Evolutionary conservation across 2,113 vertebrate genomes (phyloP), one percentile per base, ranked within the genome.

Genomic region (Gavialis gangeticus): DNA sequence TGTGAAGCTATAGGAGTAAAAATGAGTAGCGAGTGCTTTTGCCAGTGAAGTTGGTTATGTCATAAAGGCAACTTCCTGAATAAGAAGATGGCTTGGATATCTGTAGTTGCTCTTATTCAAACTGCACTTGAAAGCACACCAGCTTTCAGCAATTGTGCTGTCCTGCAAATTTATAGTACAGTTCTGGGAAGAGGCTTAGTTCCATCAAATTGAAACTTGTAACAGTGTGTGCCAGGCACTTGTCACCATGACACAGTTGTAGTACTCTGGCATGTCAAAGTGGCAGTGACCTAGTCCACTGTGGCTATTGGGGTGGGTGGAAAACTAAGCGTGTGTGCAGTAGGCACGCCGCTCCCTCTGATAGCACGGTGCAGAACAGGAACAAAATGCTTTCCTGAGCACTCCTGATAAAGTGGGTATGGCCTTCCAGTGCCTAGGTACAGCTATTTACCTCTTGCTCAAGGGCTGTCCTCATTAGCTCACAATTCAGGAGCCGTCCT

Each of bases 41-140:
- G 8, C 3, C n/a, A 30, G 64, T 56, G 11, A 12, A 3, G 7
- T 34, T n/a, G 11, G 16, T 59, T 67, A 62, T 0, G 19, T 18
- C 22, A 21, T 28, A 62, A 56, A 76, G 28, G 67, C 57, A 59
- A 78, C 9, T 37, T 37, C 11, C 28, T 14, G 22, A 46, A 22
- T 21, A 71, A 71, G 30, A 73, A 25, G 34, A 73, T 46, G 69
- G 21, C 15, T 73, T 73, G 14, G 69, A 22, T 12, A 24, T 73
- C 24, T 73, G 9, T 73, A 37, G 69, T 34, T 73, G 14, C 46
- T 73, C 22, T 7, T 66, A n/a, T 16, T 66, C 6, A 7, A 0
- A 6, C 22, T 34, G 62, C 0, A 4, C 54, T 67, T 0, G 0
- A 21, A 30, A 62, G 34, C 54, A 22, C 14, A 54, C 58, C 25